These are phyloP conservation scores for Sitta europaea DNA, from an alignment of 2,113 vertebrate species.

Conservation along the genomic window DNA sequence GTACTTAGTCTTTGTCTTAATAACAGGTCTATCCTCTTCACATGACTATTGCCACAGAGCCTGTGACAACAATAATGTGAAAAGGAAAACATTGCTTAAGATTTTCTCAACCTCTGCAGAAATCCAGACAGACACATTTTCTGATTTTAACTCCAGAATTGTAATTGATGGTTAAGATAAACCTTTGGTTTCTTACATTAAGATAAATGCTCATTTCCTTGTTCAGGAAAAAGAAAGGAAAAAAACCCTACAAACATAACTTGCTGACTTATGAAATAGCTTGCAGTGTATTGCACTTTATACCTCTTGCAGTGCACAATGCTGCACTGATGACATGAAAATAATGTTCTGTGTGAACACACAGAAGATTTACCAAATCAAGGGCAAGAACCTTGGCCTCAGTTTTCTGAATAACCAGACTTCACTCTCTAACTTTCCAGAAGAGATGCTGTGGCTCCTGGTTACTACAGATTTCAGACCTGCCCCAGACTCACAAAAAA, in stretches of 20 bases:
- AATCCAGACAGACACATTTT: neutral
- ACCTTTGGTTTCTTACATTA: neutral
- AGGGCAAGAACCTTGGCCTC: neutral
- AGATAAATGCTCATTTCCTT: neutral
- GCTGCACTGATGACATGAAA: neutral
- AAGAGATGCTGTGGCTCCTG: neutral
- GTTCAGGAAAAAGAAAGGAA: neutral
- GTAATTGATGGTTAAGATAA: neutral
- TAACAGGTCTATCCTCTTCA: too few relatives aligned
- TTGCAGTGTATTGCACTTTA: neutral
- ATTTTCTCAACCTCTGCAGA: neutral
- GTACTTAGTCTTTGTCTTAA: neutral
- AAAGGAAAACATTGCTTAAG: neutral
- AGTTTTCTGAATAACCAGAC: neutral
- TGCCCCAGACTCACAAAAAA: constrained; percentile 36
- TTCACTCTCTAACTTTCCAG: neutral
- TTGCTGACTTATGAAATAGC: neutral
- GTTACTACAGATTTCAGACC: neutral
- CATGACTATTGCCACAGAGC: too few relatives aligned
- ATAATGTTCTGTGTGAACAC: neutral
- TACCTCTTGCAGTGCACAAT: neutral
- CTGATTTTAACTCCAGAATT: neutral
- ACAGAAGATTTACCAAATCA: neutral
- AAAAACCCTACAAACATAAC: neutral
- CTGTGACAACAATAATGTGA: neutral